These are phyloP conservation scores for Myotis vivesi DNA, from an alignment of 2,797 vertebrate genomes.

Conservation along the genomic window DNA sequence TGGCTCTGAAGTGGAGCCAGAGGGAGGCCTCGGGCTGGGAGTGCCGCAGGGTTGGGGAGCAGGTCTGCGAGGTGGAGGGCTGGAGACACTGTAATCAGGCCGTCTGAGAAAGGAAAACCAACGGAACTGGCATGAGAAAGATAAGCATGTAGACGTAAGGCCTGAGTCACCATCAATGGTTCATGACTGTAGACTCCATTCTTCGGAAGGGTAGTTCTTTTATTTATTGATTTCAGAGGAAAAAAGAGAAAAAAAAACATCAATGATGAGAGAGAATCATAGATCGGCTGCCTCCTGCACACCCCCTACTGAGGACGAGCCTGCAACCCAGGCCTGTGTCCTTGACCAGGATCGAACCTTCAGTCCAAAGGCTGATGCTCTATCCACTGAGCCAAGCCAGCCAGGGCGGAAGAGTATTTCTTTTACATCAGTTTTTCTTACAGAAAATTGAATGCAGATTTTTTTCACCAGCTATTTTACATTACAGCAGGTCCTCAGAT, in stretches of 20 bases:
- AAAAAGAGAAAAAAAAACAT: too few species aligned
- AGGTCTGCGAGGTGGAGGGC: neutral
- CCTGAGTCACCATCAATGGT: neutral
- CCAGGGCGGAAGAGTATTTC: too few species aligned
- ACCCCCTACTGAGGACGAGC: too few species aligned
- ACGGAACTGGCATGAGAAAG: neutral
- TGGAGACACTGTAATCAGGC: neutral
- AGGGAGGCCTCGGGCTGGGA: neutral
- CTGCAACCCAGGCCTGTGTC: too few species aligned
- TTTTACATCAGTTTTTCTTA: neutral
- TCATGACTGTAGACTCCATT: neutral
- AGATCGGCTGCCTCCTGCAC: too few species aligned
- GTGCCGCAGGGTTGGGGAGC: neutral
- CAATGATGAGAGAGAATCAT: neutral
- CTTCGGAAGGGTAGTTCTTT: neutral
- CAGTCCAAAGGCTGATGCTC: too few species aligned
- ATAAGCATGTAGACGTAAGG: neutral
- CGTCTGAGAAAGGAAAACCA: neutral
- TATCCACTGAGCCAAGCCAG: too few species aligned
- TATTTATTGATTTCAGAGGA: neutral
- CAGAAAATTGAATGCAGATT: neutral
- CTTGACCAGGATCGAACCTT: too few species aligned
- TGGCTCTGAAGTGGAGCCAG: neutral
- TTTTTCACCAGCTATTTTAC: neutral
- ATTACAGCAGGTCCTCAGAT: neutral